Evolutionary conservation across 2,113 vertebrate genomes (phyloP).

Genomic region (Pristiophorus japonicus): DNA sequence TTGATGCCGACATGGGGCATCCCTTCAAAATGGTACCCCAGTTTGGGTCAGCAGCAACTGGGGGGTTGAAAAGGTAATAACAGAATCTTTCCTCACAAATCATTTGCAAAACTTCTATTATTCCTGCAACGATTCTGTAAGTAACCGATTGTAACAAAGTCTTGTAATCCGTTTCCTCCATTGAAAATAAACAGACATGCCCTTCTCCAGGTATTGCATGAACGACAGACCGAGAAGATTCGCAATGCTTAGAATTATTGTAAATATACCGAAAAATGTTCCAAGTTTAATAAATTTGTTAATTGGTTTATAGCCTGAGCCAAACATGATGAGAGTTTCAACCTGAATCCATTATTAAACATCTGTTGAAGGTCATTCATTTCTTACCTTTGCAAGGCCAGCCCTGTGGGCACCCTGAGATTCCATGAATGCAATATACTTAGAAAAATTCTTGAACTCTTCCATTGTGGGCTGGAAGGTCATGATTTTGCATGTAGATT

Average conservation of each 20-base stretch:
- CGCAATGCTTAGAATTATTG: too few relatives aligned
- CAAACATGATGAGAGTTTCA: neutral
- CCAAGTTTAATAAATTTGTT: too few relatives aligned
- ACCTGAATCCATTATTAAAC: neutral
- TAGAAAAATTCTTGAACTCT: constrained; percentile 87
- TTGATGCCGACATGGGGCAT: too few relatives aligned
- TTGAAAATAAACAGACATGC: neutral
- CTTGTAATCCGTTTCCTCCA: too few relatives aligned
- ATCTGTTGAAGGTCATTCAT: neutral
- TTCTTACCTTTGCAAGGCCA: constrained; percentile 83
- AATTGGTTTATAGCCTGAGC: too few relatives aligned
- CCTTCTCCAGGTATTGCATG: neutral
- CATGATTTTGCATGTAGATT: constrained; percentile 92
- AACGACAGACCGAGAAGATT: neutral
- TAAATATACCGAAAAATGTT: too few relatives aligned
- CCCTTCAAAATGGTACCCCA: too few relatives aligned
- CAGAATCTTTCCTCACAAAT: too few relatives aligned
- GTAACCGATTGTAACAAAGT: neutral
- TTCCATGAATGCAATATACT: constrained; percentile 86
- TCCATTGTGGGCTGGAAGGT: constrained; percentile 87
- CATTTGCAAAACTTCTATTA: neutral
- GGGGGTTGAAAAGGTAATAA: too few relatives aligned
- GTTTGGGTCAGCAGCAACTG: too few relatives aligned
- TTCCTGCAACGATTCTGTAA: neutral
- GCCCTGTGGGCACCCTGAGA: constrained; percentile 90